Evolutionary conservation across 2,797 vertebrate genomes (phyloP).

Genomic region (Peromyscus eremicus): DNA sequence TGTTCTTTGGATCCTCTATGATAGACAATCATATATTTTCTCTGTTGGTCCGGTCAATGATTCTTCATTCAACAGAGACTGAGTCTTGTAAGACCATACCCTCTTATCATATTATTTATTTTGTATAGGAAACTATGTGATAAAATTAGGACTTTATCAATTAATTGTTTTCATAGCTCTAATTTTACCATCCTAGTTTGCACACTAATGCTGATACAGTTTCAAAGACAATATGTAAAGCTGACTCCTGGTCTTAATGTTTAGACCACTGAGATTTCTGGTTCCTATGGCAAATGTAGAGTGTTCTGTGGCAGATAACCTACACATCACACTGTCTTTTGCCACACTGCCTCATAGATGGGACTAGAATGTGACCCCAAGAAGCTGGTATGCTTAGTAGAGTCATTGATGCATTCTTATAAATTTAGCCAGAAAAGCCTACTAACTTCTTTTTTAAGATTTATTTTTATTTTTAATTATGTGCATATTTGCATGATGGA

Average conservation of each 20-base stretch:
- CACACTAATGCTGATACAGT: not conserved
- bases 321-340: not conserved
- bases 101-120: not conserved
- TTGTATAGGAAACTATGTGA: not conserved
- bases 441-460: not conserved
- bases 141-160: not conserved
- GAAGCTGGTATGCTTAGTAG: constrained; percentile 32
- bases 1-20: not conserved
- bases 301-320: not conserved
- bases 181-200: not conserved
- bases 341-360: not conserved
- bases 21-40: not conserved
- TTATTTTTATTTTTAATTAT: not conserved
- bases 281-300: not conserved
- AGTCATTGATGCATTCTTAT: constrained; percentile 25
- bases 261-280: not conserved
- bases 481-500: not conserved
- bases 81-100: not conserved
- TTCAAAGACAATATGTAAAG: not conserved
- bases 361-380: not conserved
- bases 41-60: not conserved
- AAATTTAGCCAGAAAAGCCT: not conserved
- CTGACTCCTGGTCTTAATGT: not conserved
- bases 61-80: not conserved
- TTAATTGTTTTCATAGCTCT: not conserved